Conservation (phyloP, 2,113 vertebrate genomes). For the Phocoena phocoena region DNA sequence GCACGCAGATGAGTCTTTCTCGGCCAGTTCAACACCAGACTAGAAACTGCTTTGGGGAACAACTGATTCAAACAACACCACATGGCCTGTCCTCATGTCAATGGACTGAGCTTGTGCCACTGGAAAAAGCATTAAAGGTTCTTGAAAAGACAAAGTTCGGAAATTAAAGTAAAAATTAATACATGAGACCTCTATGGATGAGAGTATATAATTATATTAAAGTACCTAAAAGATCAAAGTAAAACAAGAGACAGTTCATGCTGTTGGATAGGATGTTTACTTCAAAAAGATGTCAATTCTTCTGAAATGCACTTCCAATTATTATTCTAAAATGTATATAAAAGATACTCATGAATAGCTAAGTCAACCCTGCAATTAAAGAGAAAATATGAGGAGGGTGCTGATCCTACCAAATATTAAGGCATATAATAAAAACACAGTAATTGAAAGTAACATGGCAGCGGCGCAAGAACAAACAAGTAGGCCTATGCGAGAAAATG, state of each 20-base stretch:
- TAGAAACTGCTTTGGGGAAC: background rate
- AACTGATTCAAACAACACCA: background rate
- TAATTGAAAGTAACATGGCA: background rate
- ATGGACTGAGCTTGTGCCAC: background rate
- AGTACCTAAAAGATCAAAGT: background rate
- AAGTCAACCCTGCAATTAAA: constrained; percentile 1
- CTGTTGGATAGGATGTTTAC: background rate
- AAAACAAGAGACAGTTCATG: background rate
- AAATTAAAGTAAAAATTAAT: constrained; percentile 29
- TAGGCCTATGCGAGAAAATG: no score
- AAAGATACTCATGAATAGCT: background rate
- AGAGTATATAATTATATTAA: background rate
- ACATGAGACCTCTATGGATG: background rate
- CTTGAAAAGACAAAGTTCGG: background rate
- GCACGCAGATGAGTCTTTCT: background rate
- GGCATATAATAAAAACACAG: background rate
- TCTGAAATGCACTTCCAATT: background rate
- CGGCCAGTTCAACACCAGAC: background rate
- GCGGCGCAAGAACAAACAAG: background rate
- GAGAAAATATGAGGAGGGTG: background rate
- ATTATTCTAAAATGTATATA: background rate
- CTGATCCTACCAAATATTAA: background rate
- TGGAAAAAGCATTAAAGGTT: background rate
- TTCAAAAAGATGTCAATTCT: background rate
- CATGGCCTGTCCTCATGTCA: background rate